Evolutionary conservation across 1,140 invertebrate genomes (phyloP).

Genomic region (Aphelinus certus): DNA sequence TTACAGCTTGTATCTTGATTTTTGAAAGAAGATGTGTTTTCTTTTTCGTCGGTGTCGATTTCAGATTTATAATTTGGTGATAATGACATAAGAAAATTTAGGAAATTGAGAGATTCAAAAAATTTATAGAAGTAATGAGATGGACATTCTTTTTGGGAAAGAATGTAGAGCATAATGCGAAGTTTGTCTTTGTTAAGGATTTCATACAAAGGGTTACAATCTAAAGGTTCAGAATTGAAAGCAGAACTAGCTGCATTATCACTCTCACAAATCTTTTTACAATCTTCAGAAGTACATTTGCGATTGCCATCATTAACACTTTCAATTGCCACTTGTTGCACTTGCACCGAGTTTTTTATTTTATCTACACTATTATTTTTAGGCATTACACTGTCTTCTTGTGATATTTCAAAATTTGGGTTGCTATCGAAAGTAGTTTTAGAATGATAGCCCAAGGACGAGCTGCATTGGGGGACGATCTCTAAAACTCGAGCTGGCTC

Average conservation of each 20-base stretch:
- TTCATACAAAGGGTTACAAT: constrained; percentile 38
- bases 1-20: constrained; percentile 9
- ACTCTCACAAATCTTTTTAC: neutral
- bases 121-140: constrained; percentile 51
- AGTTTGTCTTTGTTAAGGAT: constrained; percentile 49
- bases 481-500: neutral
- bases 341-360: neutral
- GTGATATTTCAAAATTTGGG: constrained; percentile 8
- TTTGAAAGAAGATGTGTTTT: neutral
- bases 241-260: constrained; percentile 4
- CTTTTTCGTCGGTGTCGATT: constrained; percentile 6
- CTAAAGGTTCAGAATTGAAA: constrained; percentile 25
- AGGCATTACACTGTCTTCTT: neutral
- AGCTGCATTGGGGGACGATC: neutral
- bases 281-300: neutral
- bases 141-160: constrained; percentile 49
- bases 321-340: neutral
- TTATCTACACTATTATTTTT: neutral
- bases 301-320: neutral
- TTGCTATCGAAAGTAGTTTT: constrained; percentile 1
- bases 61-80: neutral
- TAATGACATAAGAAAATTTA: constrained; percentile 48
- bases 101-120: constrained; percentile 46
- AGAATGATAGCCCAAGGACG: constrained; percentile 22
- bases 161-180: constrained; percentile 46